Base-by-base conservation (phyloP, 2,888 invertebrate genomes). In the Drosophila sordidula region DNA sequence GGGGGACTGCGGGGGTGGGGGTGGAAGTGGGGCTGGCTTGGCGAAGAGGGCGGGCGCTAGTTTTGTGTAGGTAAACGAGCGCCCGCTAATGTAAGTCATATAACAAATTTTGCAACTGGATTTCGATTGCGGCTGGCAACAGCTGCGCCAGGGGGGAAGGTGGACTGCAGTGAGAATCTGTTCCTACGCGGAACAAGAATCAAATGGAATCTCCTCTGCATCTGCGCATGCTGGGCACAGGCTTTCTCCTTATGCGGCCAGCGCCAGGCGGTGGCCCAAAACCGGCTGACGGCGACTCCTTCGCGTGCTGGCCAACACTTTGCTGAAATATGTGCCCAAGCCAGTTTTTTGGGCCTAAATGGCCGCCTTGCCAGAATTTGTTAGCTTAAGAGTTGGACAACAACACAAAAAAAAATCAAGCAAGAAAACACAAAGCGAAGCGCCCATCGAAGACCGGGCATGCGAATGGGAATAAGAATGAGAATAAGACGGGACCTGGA, bases 271-370 rank as follows among this genome's bases (percentile, higher is more conserved):
- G 38, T 59, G 62, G 69, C 62, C 75, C 67, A 69, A 73, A 78
- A 78, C 69, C 83, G 70, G 74, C 62, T 70, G 34, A 39, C 54
- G 63, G 50, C 42, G 59, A 63, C 79, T 79, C 75, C 70, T 70
- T 75, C 75, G 69, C 80, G 74, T 78, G 80, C 80, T 85, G 84
- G 73, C 89, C 80, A 83, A 85, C 81, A 78, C 87, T 88, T 86
- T 78, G 85, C 78, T 84, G 65, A 87, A 85, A 87, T 89, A 85
- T 89, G 85, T 89, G 85, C 77, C 89, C 85, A 89, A 77, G 77
- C 85, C 66, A 84, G 85, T 85, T 89, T 76, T 56, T 75, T 75
- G 67, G 61, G 69, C 79, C 61, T 75, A 79, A 79, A 77, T 75
- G 79, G 69, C 76, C 55, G 75, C 72, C 81, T 78, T 80, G 80